Conservation (phyloP, 2,888 invertebrate species). For the Trachelus tabidus region DNA sequence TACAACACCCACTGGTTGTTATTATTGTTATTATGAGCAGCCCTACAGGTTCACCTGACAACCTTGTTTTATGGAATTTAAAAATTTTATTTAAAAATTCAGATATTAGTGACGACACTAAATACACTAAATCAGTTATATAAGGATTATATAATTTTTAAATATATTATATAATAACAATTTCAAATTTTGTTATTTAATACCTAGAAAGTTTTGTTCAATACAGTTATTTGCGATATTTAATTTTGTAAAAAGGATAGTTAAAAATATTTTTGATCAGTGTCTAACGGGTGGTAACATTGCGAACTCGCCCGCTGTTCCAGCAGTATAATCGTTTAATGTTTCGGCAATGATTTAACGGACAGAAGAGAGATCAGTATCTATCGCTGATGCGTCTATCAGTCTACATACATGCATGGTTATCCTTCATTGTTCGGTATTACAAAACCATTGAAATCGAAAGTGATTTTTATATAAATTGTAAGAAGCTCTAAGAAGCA, state of each 20-base stretch:
- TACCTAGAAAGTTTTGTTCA: not conserved
- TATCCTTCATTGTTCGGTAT: not conserved
- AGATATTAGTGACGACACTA: not conserved
- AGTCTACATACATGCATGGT: slow-evolving; percentile 23
- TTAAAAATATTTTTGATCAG: not conserved
- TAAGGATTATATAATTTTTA: not conserved
- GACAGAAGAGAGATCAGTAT: slow-evolving; percentile 42
- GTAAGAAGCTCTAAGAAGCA: not conserved
- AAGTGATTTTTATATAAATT: not conserved
- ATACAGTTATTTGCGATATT: not conserved
- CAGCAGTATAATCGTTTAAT: slow-evolving; percentile 40
- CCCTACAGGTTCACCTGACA: not conserved
- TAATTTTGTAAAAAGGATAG: not conserved
- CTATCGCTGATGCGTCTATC: slow-evolving; percentile 37
- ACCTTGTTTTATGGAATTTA: not conserved
- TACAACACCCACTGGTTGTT: slow-evolving; percentile 48
- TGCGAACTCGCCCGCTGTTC: not conserved
- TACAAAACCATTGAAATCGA: not conserved
- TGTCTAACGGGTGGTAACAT: not conserved
- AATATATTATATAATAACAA: not conserved
- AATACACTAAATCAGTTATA: not conserved
- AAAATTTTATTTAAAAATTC: not conserved
- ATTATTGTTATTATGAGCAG: slow-evolving; percentile 41
- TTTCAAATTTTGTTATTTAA: not conserved
- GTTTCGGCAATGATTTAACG: slow-evolving; percentile 62